Evolutionary conservation across 2,888 invertebrate genomes (phyloP).

Genomic region (Acleris cristana): DNA sequence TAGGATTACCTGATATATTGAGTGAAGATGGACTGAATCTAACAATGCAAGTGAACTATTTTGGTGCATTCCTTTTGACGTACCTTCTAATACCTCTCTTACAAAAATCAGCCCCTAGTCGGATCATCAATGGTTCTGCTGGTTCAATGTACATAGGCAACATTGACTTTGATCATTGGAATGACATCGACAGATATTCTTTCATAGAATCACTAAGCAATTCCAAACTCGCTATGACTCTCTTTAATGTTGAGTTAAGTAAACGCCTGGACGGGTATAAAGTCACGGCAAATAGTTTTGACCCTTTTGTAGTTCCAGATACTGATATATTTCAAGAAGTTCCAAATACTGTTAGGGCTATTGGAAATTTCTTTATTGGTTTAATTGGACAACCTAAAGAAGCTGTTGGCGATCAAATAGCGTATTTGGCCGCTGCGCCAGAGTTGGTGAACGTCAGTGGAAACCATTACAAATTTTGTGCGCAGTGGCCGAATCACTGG

Average conservation of each 20-base stretch:
- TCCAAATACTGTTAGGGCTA: constrained; percentile 48
- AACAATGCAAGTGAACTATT: constrained; percentile 88
- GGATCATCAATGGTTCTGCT: constrained; percentile 86
- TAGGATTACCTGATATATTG: constrained; percentile 65
- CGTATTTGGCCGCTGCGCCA: constrained; percentile 63
- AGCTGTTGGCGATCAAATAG: constrained; percentile 64
- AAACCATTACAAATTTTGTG: constrained; percentile 66
- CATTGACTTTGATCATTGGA: constrained; percentile 70
- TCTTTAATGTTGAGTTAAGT: constrained; percentile 85
- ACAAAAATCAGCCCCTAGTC: constrained; percentile 81
- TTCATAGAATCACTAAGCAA: constrained; percentile 58
- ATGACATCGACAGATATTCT: constrained; percentile 62
- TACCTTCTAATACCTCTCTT: constrained; percentile 84
- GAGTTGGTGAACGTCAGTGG: constrained; percentile 59
- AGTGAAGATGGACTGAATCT: constrained; percentile 86
- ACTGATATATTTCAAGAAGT: constrained; percentile 62
- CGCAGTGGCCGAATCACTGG: constrained; percentile 64
- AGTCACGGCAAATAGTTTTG: constrained; percentile 87
- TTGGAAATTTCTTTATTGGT: constrained; percentile 57
- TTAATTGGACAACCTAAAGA: constrained; percentile 65
- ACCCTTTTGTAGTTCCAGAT: constrained; percentile 74
- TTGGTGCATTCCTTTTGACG: constrained; percentile 89
- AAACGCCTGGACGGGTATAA: constrained; percentile 78
- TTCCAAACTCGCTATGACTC: constrained; percentile 85
- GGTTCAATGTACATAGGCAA: constrained; percentile 79